These are phyloP conservation scores for Paratrypauchen microcephalus DNA, from an alignment of 2,797 vertebrate species.

Conservation along the genomic window DNA sequence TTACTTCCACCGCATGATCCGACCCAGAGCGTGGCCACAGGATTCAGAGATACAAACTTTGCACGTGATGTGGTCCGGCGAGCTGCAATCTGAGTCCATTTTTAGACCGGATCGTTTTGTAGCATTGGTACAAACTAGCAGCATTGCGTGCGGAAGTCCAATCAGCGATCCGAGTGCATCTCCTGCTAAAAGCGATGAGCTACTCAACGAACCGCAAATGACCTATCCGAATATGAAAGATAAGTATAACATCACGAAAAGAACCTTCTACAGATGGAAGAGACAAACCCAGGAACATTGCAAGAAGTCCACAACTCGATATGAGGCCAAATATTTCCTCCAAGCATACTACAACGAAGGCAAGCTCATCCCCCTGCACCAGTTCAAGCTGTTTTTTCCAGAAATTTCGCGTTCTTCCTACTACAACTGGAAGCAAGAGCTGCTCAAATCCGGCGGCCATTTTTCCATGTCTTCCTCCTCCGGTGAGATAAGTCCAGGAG, in stretches of 20 bases:
- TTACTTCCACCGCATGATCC: constrained; percentile 92
- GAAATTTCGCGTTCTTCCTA: constrained; percentile 93
- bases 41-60: constrained; percentile 76
- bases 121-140: constrained; percentile 81
- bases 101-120: constrained; percentile 91
- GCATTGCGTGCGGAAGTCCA: constrained; percentile 66
- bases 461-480: constrained; percentile 68
- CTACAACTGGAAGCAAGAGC: constrained; percentile 96
- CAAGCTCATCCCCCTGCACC: constrained; percentile 85
- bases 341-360: constrained; percentile 87
- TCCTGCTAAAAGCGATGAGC: constrained; percentile 73
- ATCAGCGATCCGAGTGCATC: constrained; percentile 62
- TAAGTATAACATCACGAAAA: constrained; percentile 90
- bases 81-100: constrained; percentile 77
- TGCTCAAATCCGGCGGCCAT: constrained; percentile 73
- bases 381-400: constrained; percentile 90
- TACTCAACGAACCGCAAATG: constrained; percentile 77
- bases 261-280: constrained; percentile 94
- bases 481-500: constrained; percentile 69
- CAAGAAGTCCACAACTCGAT: constrained; percentile 87
- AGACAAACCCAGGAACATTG: constrained; percentile 89
- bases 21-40: constrained; percentile 78
- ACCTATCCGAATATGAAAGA: constrained; percentile 86
- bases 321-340: constrained; percentile 93
- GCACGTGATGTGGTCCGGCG: constrained; percentile 96